Evolutionary conservation across 2,113 vertebrate species (phyloP).

Genomic region (Lepidothrix coronata): DNA sequence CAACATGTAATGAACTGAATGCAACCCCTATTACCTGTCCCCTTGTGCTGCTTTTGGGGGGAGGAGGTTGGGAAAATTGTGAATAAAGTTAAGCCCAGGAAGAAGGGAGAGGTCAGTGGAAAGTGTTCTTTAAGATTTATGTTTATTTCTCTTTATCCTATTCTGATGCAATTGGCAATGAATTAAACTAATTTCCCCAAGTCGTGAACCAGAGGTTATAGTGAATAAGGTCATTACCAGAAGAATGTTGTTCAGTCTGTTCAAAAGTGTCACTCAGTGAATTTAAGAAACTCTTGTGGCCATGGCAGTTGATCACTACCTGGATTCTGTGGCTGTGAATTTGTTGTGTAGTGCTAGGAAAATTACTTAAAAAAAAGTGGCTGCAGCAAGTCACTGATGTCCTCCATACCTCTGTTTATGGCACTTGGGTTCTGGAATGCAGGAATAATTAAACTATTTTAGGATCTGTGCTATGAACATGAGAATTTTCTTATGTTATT

Average conservation of each 20-base stretch:
- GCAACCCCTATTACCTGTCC: rapidly evolving
- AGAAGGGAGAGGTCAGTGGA: neutral
- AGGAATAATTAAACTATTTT: neutral
- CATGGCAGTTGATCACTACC: neutral
- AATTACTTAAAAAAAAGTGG: neutral
- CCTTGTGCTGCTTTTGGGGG: rapidly evolving
- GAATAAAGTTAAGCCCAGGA: neutral
- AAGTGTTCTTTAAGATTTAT: neutral
- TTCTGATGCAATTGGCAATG: neutral
- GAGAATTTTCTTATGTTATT: neutral
- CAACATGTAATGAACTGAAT: neutral
- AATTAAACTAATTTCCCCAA: neutral
- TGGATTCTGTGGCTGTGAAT: neutral
- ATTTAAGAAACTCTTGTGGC: neutral
- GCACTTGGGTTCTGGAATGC: neutral
- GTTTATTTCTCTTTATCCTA: neutral
- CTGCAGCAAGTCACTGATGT: neutral
- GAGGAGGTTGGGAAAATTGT: neutral
- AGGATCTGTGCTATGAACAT: neutral
- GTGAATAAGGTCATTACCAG: neutral
- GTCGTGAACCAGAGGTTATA: neutral
- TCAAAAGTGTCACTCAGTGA: neutral
- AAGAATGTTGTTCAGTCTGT: neutral
- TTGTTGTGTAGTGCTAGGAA: neutral
- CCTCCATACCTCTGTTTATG: neutral